Conservation (phyloP, 2,888 invertebrate genomes). For the Cantharis rufa region DNA sequence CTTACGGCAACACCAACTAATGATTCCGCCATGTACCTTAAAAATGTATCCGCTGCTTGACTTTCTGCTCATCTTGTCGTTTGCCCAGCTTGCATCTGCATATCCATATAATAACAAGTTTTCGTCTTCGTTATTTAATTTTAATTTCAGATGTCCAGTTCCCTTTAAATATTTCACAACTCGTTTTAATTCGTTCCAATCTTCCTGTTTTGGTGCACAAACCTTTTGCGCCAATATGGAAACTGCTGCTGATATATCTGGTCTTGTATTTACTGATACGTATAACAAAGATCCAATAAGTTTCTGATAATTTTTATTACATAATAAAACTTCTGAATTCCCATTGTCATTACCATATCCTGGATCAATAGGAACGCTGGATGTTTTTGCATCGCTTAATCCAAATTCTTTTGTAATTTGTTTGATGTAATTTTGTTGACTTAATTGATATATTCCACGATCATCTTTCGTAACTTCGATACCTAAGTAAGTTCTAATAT, state of each 20-base stretch:
- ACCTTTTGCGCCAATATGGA: conserved; percentile 39
- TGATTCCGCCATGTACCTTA: conserved; percentile 26
- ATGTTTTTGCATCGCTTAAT: conserved; percentile 5
- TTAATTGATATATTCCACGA: no score
- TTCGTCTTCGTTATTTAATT: no score
- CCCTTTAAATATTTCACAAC: conserved; percentile 33
- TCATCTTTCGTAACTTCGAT: no score
- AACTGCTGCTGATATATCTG: conserved; percentile 39
- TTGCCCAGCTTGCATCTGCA: conserved; percentile 48
- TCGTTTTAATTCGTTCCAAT: conserved; percentile 42
- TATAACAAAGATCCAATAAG: conserved; percentile 33
- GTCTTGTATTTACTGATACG: conserved; percentile 35
- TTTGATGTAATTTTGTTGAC: no score
- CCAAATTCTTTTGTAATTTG: background rate
- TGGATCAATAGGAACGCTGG: background rate
- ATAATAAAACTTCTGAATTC: background rate
- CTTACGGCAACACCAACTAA: conserved; percentile 42
- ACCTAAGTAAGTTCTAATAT: no score
- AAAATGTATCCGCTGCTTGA: conserved; percentile 44
- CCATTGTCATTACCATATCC: background rate
- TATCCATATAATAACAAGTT: conserved; percentile 30
- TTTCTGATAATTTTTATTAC: background rate
- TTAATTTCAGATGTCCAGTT: no score
- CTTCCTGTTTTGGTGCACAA: conserved; percentile 33
- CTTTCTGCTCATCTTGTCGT: conserved; percentile 39